Evolutionary conservation across 1,140 invertebrate species (phyloP).

Genomic region (Trypoxylus dichotomus): DNA sequence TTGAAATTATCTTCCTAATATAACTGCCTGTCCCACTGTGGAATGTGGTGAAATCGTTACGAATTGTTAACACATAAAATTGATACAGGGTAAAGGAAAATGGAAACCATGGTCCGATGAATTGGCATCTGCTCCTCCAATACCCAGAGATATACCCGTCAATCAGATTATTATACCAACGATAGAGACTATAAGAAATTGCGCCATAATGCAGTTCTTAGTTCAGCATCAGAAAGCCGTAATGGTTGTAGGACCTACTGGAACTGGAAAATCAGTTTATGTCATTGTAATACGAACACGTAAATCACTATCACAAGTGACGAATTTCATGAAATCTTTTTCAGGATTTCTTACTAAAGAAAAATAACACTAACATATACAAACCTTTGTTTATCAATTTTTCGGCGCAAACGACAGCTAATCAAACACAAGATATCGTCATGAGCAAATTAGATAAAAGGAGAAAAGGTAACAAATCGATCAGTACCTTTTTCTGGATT

Average conservation of each 20-base stretch:
- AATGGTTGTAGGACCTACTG: constrained; percentile 88
- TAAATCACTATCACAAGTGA: background rate
- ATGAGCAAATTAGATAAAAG: constrained; percentile 94
- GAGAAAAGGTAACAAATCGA: constrained; percentile 68
- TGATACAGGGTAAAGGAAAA: constrained; percentile 73
- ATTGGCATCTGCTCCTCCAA: constrained; percentile 72
- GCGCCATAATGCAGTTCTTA: constrained; percentile 74
- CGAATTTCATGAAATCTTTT: background rate
- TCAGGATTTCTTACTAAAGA: constrained; percentile 78
- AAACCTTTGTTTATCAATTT: constrained; percentile 89
- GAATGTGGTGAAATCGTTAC: too few relatives aligned
- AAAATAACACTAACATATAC: constrained; percentile 77
- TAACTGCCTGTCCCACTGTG: too few relatives aligned
- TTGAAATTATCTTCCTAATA: too few relatives aligned
- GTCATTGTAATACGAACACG: constrained; percentile 58
- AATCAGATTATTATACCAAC: constrained; percentile 95
- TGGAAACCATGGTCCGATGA: constrained; percentile 92
- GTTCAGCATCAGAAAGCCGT: constrained; percentile 78
- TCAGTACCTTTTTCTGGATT: constrained; percentile 49
- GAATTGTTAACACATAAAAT: too few relatives aligned
- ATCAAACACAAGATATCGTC: constrained; percentile 93
- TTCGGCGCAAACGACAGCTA: constrained; percentile 91
- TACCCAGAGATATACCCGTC: constrained; percentile 86
- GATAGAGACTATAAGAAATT: constrained; percentile 82
- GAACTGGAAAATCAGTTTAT: constrained; percentile 91